Percentiles rank a stretch among this genome's conserved stretches.
phyloP scores from a whole-genome alignment of 2,888 invertebrate genomes.

The Imbricaverruca yamaguchii region DNA sequence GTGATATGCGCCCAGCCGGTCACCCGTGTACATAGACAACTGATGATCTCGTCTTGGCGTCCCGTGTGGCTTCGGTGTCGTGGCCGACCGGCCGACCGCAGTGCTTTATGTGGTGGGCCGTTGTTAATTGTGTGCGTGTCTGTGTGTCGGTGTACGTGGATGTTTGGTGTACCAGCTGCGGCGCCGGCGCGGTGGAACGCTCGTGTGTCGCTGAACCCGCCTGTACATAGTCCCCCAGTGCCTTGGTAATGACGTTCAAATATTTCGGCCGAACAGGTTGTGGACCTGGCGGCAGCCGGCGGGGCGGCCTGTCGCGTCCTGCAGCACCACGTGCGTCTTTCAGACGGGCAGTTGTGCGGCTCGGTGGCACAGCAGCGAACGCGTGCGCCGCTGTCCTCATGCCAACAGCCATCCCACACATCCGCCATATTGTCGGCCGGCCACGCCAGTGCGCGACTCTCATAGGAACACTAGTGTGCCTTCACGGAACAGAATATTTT shows the following conservation, averaged over 20 bases:
- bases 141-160: neutral
- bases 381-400: neutral
- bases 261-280: neutral
- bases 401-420: neutral
- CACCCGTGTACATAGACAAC: neutral
- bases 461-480: slow-evolving; percentile 18
- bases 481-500: slow-evolving; percentile 11
- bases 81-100: neutral
- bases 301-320: neutral
- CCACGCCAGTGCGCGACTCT: too few relatives aligned
- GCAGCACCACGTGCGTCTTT: slow-evolving; percentile 10
- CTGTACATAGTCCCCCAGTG: slow-evolving; percentile 5
- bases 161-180: neutral
- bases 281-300: too few relatives aligned
- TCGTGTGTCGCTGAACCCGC: too few relatives aligned
- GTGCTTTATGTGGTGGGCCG: neutral
- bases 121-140: slow-evolving; percentile 12
- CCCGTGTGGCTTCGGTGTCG: neutral
- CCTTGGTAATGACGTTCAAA: slow-evolving; percentile 6
- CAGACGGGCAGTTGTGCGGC: neutral
- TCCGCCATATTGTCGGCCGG: too few relatives aligned
- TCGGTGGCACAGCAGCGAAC: neutral
- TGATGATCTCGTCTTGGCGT: neutral
- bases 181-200: too few relatives aligned
- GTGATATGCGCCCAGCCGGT: neutral